Base-by-base conservation (phyloP, 92 coral and sea anemone species). In the Heteractis magnifica region DNA sequence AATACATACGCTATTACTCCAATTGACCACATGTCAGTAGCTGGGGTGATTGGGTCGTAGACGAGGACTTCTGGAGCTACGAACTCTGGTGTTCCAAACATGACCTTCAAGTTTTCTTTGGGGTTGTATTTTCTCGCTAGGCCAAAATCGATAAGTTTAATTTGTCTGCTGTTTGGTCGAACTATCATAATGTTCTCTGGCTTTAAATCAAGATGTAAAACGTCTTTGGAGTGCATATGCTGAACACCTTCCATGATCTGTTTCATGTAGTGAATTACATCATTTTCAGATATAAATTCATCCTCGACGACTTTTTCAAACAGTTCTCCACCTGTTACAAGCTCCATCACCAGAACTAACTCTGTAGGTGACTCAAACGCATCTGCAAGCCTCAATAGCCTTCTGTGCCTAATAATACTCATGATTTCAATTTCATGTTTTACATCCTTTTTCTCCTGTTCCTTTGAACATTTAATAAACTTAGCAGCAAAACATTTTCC, bases 41-140 rank as follows among this genome's bases (percentile, higher is more conserved):
- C 97, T 14, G 98, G 98, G 51, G 98, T 94, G 34, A 97, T 94
- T 48, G 87, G 93, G 56, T 97, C 99, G 88, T 90, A 97, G 82
- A 93, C 92, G 14, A 97, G 87, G 52, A 94, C 98, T 82, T 97
- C 99, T 26, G 99, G 99, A 52, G 99, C 99, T 21, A 94, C 99
- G 78, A 97, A 97, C 86, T 97, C 99, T 56, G 99, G 99, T 79
- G 99, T 97, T 51, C 99, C 99, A 86, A 94, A 94, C 99, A 97
- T 97, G 21, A 97, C 98, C 84, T 97, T 93, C 20, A 97, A 89
- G 85, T 94, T 92, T 88, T 88, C 88, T 82, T 86, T 93, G n/a
- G 99, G 99, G 77, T 88, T 83, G 91, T 94, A 97, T 71, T 90
- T 92, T 70, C 98, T 89, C 51, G 99, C 98, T 23, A 97, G 89